Evolutionary conservation across 2,888 invertebrate species (phyloP), one percentile per base, ranked within the genome.

Genomic region (Lagria hirta): DNA sequence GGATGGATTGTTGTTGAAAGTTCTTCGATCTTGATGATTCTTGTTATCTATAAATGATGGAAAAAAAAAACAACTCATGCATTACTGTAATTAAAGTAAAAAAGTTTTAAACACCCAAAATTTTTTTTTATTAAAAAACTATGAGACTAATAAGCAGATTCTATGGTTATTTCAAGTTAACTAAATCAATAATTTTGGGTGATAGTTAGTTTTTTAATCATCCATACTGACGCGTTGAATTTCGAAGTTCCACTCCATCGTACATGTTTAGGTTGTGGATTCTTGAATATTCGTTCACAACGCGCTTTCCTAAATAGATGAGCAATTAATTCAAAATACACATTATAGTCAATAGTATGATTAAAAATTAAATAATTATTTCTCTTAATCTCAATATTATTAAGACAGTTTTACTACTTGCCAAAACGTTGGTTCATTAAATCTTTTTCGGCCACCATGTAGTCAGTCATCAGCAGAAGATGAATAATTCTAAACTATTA

Each of bases 141-240:
- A 30, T 17, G 10, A 41, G 35, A n/a, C n/a, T n/a, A 48, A 48
- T 43, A 41, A 46, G 36, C 16, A 36, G 33, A 40, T n/a, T n/a
- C n/a, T n/a, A 30, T 34, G 27, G 37, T 33, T 18, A 16, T 43
- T 41, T 33, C 20, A 43, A 47, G 37, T 37, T 30, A 49, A 41
- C 38, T 36, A 43, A 47, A 49, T 35, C 10, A 48, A 34, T 21
- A 43, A 51, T 55, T 50, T 54, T 58, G 49, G 52, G 49, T 54
- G 47, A 36, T 30, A 40, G 49, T 55, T 70, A 69, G 66, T 64
- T 65, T 68, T 71, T 72, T 83, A 82, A 84, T 84, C 83, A 84
- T 83, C 84, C 84, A 80, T 84, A 85, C 81, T 84, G 84, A 76
- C 85, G 82, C 70, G 83, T 83, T 66, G 83, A 81, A 74, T 83